Conservation (phyloP, 2,797 vertebrate species). For the Erethizon dorsatum region DNA sequence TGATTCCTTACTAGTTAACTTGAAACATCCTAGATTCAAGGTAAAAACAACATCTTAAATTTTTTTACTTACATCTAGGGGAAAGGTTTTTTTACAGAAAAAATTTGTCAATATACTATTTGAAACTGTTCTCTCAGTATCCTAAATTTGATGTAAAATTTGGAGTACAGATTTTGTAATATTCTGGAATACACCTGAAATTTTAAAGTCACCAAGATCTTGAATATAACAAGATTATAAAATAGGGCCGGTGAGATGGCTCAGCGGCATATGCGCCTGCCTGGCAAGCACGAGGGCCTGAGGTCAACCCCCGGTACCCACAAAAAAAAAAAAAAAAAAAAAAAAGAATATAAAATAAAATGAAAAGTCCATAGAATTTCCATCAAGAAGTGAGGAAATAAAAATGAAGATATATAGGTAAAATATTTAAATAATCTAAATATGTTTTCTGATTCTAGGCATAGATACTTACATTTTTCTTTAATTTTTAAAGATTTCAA, state of each 20-base stretch:
- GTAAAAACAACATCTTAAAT: not conserved
- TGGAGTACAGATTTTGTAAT: slow-evolving; percentile 6
- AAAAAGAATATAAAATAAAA: slow-evolving; percentile 35
- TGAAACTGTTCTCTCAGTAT: not conserved
- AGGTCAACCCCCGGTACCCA: too few relatives aligned
- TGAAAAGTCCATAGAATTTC: not conserved
- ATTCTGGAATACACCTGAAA: not conserved
- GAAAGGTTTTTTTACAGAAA: not conserved
- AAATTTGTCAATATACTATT: slow-evolving; percentile 10
- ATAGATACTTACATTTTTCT: not conserved
- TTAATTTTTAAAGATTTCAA: slow-evolving; percentile 24
- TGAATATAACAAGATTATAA: not conserved
- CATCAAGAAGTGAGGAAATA: not conserved
- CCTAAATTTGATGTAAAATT: slow-evolving; percentile 45
- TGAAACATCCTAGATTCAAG: slow-evolving; percentile 11
- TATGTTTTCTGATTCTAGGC: not conserved
- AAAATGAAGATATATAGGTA: not conserved
- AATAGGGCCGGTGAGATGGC: too few relatives aligned
- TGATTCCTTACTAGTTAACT: not conserved
- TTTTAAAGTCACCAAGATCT: slow-evolving; percentile 6
- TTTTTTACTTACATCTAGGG: slow-evolving; percentile 2
- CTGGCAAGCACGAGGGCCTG: too few relatives aligned
- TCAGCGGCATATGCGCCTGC: too few relatives aligned
- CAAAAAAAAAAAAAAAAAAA: too few relatives aligned
- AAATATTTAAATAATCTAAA: slow-evolving; percentile 31